Conservation (phyloP, 2,888 invertebrate species). For the Pristionchus fissidentatus region DNA sequence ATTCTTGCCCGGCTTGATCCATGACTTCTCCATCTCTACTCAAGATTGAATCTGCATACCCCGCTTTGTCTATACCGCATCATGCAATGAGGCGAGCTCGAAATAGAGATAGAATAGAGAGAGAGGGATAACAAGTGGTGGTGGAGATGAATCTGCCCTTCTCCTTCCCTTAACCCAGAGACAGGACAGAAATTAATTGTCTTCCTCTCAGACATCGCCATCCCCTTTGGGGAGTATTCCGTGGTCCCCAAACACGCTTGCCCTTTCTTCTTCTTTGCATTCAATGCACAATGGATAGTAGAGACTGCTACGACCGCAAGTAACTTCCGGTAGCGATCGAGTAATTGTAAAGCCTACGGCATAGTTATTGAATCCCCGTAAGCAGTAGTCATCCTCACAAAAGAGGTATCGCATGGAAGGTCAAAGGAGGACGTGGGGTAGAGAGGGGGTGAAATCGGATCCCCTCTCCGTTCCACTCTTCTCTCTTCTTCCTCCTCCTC, state of each 20-base stretch:
- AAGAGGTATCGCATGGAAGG: neutral
- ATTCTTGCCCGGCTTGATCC: neutral
- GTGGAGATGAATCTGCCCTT: conserved; percentile 21
- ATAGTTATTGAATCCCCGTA: too few relatives aligned
- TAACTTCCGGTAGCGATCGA: too few relatives aligned
- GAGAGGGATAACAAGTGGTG: neutral
- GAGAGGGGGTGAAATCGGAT: conserved; percentile 23
- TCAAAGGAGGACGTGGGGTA: neutral
- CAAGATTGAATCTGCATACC: neutral
- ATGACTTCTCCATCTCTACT: neutral
- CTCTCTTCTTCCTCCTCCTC: neutral
- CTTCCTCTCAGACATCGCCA: too few relatives aligned
- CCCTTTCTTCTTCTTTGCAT: neutral
- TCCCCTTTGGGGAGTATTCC: conserved; percentile 23
- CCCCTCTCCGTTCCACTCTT: conserved; percentile 25
- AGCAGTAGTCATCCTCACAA: too few relatives aligned
- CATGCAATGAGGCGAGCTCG: conserved; percentile 14
- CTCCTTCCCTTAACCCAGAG: conserved; percentile 32
- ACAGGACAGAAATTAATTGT: conserved; percentile 33
- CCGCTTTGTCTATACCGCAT: conserved; percentile 27
- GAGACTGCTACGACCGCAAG: too few relatives aligned
- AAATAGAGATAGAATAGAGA: neutral
- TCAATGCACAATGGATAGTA: too few relatives aligned
- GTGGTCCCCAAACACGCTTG: neutral
- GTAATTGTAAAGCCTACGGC: too few relatives aligned